Base-by-base conservation (phyloP, 2,113 vertebrate species). In the Callocephalon fimbriatum region DNA sequence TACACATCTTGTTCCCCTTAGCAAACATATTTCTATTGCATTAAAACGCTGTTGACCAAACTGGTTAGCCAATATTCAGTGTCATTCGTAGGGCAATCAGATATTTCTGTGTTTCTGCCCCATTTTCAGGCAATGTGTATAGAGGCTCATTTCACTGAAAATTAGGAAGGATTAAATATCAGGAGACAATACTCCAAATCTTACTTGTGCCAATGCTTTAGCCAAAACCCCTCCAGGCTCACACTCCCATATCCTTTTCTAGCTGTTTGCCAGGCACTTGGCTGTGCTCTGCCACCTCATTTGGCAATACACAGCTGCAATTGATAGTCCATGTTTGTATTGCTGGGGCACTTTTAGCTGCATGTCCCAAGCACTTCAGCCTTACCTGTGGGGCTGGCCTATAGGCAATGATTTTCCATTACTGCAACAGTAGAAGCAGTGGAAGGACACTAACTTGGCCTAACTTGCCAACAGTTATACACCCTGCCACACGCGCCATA, bases 401-500 rank as follows among this genome's bases (percentile, higher is more conserved):
- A 0, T 29, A 56, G 72, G 20, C 31, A 53, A 6, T 27, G 27
- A 26, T 54, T 80, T 86, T 70, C 71, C 12, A 9, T 50, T 45
- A 26, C 35, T 72, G 53, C 66, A 75, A 26, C 56, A 56, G 6
- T 9, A n/a, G 21, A 16, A 11, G 5, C 59, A 63, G 29, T 56
- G 29, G 35, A 53, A 68, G 25, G 82, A 61, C 0, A 0, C 27
- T 44, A 16, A 16, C 26, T 40, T 59, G 75, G 35, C 50, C 45
- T 35, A 42, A 31, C 40, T 51, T 82, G 53, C 27, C 63, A 12
- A 29, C 23, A 7, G n/a, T 7, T 82, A 32, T 32, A 12, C 42
- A 7, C 12, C 4, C n/a, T n/a, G 7, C 65, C 2, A 6, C 31
- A 18, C 3, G 2, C 0, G 0, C 65, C 37, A 4, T 13, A 2